Evolutionary conservation across 2,797 vertebrate species (phyloP).

Genomic region (Coendou prehensilis): DNA sequence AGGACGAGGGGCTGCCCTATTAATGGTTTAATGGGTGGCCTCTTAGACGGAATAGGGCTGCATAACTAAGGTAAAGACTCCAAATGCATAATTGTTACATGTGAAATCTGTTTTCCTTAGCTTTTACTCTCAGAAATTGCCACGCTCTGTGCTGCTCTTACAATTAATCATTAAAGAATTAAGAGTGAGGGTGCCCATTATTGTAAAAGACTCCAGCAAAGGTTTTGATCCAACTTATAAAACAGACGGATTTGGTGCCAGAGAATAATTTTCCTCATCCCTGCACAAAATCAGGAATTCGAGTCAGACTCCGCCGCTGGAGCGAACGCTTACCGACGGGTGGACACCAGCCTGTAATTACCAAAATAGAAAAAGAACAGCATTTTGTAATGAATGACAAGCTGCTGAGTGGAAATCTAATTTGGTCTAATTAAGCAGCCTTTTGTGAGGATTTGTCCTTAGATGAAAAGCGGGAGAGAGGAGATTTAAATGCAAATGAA

Average conservation of each 20-base stretch:
- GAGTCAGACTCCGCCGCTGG: conserved; percentile 83
- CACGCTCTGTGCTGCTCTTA: conserved; percentile 81
- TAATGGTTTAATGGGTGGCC: fast-evolving
- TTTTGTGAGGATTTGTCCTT: conserved; percentile 92
- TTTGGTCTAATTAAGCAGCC: conserved; percentile 93
- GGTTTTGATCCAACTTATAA: conserved; percentile 87
- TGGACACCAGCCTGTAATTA: conserved; percentile 87
- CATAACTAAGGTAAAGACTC: neutral
- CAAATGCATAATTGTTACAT: neutral
- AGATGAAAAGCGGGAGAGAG: conserved; percentile 89
- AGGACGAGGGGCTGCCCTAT: neutral
- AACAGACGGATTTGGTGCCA: conserved; percentile 84
- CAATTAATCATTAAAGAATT: conserved; percentile 86
- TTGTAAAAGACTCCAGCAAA: conserved; percentile 83
- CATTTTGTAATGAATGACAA: conserved; percentile 91
- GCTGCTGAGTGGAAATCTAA: conserved; percentile 91
- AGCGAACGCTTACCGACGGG: conserved; percentile 73
- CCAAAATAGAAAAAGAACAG: conserved; percentile 90
- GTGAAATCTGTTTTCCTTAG: conserved; percentile 72
- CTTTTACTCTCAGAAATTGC: conserved; percentile 85
- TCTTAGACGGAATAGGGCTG: fast-evolving
- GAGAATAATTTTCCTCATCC: conserved; percentile 85
- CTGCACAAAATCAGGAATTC: conserved; percentile 87
- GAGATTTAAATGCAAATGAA: conserved; percentile 93
- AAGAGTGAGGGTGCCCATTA: conserved; percentile 80